Percentiles rank a stretch among this genome's conserved stretches.
Conservation (phyloP, 2,888 invertebrate genomes). For the Trisateles emortualis region DNA sequence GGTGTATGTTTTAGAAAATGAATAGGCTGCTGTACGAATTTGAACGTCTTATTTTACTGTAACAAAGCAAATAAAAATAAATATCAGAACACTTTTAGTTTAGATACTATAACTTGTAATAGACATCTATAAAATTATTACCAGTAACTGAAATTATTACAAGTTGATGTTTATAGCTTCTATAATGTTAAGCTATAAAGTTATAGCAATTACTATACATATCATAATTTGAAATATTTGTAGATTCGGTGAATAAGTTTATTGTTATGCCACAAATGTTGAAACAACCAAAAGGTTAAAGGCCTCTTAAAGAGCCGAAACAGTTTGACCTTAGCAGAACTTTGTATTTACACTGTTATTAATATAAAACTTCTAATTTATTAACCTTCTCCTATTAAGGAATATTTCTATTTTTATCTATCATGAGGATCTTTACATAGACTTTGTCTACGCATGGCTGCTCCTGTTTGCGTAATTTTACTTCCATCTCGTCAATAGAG, state of each 20-base stretch:
- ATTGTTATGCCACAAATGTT: background rate
- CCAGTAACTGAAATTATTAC: too few species aligned
- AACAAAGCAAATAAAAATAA: too few species aligned
- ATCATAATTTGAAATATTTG: too few species aligned
- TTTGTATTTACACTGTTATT: background rate
- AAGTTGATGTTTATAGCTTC: too few species aligned
- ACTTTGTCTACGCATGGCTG: slow-evolving; percentile 30
- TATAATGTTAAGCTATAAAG: too few species aligned
- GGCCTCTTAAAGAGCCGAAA: background rate
- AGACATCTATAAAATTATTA: too few species aligned
- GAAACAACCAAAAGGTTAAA: background rate
- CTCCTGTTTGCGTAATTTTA: slow-evolving; percentile 38
- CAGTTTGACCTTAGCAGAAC: background rate
- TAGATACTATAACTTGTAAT: too few species aligned
- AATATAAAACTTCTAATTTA: background rate
- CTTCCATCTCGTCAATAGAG: slow-evolving; percentile 30
- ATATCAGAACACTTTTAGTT: too few species aligned
- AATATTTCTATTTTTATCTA: slow-evolving; percentile 8
- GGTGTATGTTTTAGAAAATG: background rate
- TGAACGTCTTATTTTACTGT: too few species aligned
- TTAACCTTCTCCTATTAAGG: too few species aligned
- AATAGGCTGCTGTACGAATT: too few species aligned
- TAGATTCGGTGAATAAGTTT: background rate
- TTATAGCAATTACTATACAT: too few species aligned
- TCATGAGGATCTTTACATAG: background rate